Percentiles rank a stretch among this genome's conserved stretches.
phyloP scores from a whole-genome alignment of 2,797 vertebrate species.

The Fundulus diaphanus region DNA sequence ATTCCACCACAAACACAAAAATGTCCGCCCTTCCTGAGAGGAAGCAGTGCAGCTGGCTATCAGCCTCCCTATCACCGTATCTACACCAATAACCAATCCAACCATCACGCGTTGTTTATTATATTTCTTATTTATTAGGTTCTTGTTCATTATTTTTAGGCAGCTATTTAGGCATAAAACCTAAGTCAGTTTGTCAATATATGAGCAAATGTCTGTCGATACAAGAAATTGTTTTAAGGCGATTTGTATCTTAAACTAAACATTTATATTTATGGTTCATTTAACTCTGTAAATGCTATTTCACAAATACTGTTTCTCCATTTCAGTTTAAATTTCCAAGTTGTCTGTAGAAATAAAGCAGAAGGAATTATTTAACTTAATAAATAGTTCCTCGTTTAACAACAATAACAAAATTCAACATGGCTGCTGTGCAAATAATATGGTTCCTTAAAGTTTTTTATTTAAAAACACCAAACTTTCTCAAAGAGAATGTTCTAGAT shows the following conservation, averaged over 20 bases:
- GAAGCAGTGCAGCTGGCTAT: constrained; percentile 45
- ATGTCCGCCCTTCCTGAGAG: constrained; percentile 68
- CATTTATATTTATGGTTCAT: background rate
- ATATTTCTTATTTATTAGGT: background rate
- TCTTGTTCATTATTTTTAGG: background rate
- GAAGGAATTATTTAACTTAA: background rate
- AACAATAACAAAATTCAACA: background rate
- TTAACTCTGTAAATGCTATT: background rate
- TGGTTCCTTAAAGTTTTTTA: background rate
- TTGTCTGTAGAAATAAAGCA: background rate
- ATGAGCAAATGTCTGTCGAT: background rate
- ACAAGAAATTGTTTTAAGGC: background rate
- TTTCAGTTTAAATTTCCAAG: background rate
- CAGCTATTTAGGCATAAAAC: background rate
- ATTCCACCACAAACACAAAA: constrained; percentile 43
- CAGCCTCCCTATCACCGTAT: background rate
- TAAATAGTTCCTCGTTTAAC: background rate
- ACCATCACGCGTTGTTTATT: constrained; percentile 15
- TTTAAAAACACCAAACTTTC: background rate
- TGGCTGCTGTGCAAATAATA: background rate
- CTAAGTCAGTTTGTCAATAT: background rate
- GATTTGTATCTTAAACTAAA: background rate
- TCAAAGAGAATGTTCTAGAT: background rate
- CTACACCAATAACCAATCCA: constrained; percentile 15
- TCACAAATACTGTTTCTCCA: background rate